These are phyloP conservation scores for Buphagus erythrorhynchus DNA, from an alignment of 2,797 vertebrate species.

Conservation along the genomic window DNA sequence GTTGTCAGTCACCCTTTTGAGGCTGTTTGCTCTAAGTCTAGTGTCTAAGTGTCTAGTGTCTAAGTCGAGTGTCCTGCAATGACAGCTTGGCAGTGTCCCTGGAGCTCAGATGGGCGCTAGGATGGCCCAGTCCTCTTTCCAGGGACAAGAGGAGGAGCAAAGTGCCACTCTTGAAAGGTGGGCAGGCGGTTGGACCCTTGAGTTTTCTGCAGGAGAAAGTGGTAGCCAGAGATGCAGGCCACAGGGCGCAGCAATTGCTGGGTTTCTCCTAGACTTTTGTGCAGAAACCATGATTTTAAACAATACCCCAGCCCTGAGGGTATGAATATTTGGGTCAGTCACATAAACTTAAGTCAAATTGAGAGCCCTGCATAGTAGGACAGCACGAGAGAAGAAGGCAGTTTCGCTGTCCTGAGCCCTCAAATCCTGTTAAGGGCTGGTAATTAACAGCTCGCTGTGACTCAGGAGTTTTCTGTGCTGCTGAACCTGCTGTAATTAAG, in stretches of 20 bases:
- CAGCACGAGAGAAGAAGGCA: not conserved
- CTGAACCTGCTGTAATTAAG: slow-evolving; percentile 18
- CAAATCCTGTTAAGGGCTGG: slow-evolving; percentile 27
- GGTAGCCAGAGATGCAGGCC: not conserved
- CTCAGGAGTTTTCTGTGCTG: slow-evolving; percentile 34
- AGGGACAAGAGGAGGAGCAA: not conserved
- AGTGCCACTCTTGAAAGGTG: not conserved
- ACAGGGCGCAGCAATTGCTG: not conserved
- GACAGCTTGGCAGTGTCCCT: not conserved
- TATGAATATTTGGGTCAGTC: slow-evolving; percentile 37
- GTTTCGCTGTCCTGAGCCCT: not conserved
- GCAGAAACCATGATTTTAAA: not conserved
- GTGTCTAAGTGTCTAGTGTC: too few species aligned
- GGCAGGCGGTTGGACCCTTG: not conserved
- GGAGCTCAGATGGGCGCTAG: not conserved
- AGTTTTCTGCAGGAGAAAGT: not conserved
- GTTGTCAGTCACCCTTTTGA: not conserved
- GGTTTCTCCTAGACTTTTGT: not conserved
- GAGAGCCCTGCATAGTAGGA: not conserved
- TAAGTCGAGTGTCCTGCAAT: fast-evolving
- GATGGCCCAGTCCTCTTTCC: not conserved
- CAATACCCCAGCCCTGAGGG: not conserved
- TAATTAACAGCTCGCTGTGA: slow-evolving; percentile 60
- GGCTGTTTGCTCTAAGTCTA: not conserved
- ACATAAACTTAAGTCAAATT: not conserved